phyloP scores from a whole-genome alignment of 1,140 invertebrate species.

The Aricia agestis region DNA sequence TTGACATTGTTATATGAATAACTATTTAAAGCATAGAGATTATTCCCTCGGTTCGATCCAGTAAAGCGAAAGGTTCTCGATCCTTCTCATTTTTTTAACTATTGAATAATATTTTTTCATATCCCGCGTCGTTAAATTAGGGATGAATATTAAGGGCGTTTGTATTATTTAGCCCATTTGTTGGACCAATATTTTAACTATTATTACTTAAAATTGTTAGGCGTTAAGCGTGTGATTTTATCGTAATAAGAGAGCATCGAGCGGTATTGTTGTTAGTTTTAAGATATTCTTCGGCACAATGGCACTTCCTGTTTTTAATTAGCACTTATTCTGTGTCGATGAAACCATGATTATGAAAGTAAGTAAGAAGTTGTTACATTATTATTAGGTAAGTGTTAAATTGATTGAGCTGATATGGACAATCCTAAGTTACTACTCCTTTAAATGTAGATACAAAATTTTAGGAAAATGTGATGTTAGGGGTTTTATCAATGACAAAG shows the following conservation, averaged over 20 bases:
- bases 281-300: slow-evolving; percentile 75
- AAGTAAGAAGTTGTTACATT: slow-evolving; percentile 76
- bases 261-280: slow-evolving; percentile 75
- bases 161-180: slow-evolving; percentile 77
- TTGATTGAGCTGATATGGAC: slow-evolving; percentile 74
- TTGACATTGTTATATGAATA: slow-evolving; percentile 74
- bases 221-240: slow-evolving; percentile 76
- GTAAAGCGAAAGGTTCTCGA: slow-evolving; percentile 67
- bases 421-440: slow-evolving; percentile 74
- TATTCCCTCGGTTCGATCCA: slow-evolving; percentile 65
- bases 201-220: slow-evolving; percentile 77
- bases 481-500: slow-evolving; percentile 75
- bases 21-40: slow-evolving; percentile 67
- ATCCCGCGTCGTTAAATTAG: slow-evolving; percentile 74
- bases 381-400: slow-evolving; percentile 76
- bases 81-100: slow-evolving; percentile 73
- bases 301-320: slow-evolving; percentile 76
- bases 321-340: slow-evolving; percentile 76
- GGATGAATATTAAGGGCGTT: slow-evolving; percentile 75
- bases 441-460: slow-evolving; percentile 69
- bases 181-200: slow-evolving; percentile 77
- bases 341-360: slow-evolving; percentile 72
- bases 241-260: slow-evolving; percentile 72
- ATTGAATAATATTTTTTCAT: slow-evolving; percentile 76
- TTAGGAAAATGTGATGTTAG: slow-evolving; percentile 71